phyloP scores from a whole-genome alignment of 1,140 invertebrate species.

The Plutomurus gul region DNA sequence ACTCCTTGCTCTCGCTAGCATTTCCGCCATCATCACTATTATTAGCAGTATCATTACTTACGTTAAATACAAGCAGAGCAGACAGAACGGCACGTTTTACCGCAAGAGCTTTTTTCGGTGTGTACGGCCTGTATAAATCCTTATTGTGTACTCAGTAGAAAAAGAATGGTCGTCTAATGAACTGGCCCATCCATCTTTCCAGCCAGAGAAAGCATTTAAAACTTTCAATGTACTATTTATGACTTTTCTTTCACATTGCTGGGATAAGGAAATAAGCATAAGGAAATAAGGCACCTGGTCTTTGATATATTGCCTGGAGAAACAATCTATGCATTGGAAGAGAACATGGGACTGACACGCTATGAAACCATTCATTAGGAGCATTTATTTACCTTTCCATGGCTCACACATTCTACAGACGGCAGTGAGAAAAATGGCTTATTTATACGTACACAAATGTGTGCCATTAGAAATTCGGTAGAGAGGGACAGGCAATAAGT shows the following conservation, averaged over 20 bases:
- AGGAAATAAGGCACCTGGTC: slow-evolving; percentile 15
- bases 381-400: slow-evolving; percentile 12
- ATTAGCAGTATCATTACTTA: slow-evolving; percentile 35
- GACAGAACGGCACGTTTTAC: background rate
- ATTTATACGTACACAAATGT: background rate
- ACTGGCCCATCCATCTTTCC: background rate
- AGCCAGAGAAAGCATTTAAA: slow-evolving; percentile 23
- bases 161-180: slow-evolving; percentile 18
- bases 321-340: background rate
- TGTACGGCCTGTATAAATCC: background rate
- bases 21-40: slow-evolving; percentile 36
- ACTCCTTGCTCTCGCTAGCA: background rate
- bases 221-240: slow-evolving; percentile 25
- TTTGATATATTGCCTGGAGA: slow-evolving; percentile 7
- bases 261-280: background rate
- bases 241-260: slow-evolving; percentile 2
- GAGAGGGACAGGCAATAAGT: too few relatives aligned
- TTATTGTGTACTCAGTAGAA: background rate
- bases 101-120: too few relatives aligned
- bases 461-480: too few relatives aligned
- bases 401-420: background rate
- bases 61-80: background rate
- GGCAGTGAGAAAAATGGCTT: background rate
- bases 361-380: slow-evolving; percentile 25
- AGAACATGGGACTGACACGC: slow-evolving; percentile 22